A percentile compares a stretch with the other conserved stretches of the same genome.
Conservation (phyloP, 2,113 vertebrate genomes). For the Bettongia penicillata region DNA sequence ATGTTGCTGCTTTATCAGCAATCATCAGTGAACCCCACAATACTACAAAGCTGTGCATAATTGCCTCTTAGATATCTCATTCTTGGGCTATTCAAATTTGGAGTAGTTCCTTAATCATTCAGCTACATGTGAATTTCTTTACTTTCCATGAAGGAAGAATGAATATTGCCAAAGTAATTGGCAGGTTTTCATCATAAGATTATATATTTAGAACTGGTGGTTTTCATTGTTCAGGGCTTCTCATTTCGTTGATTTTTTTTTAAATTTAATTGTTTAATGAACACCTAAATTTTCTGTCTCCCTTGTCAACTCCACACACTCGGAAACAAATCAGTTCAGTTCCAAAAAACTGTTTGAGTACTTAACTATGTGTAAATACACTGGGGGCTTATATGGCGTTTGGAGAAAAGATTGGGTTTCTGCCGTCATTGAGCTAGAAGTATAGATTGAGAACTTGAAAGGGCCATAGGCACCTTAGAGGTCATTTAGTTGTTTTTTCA, state of each 20-base stretch:
- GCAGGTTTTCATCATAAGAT: not conserved
- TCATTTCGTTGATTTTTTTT: not conserved
- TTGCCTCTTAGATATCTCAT: not conserved
- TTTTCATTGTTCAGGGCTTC: not conserved
- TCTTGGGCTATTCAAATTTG: not conserved
- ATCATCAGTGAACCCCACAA: not conserved
- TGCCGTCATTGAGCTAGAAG: not conserved
- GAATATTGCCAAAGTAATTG: not conserved
- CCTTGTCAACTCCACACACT: not conserved
- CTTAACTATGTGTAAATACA: not conserved
- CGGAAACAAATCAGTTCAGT: not conserved
- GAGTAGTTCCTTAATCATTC: conserved; percentile 1
- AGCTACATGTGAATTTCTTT: not conserved
- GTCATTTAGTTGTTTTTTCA: not conserved
- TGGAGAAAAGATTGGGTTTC: not conserved
- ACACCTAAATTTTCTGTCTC: not conserved
- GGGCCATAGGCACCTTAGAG: not conserved
- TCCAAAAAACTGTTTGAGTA: not conserved
- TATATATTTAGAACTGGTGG: not conserved
- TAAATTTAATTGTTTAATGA: not conserved
- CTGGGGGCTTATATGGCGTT: not conserved
- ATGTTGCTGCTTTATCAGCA: conserved; percentile 33
- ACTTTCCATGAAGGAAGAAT: not conserved
- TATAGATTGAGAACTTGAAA: not conserved
- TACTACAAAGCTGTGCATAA: not conserved